phyloP scores from a whole-genome alignment of 2,888 invertebrate genomes.

The Chrysopilus asiliformis region DNA sequence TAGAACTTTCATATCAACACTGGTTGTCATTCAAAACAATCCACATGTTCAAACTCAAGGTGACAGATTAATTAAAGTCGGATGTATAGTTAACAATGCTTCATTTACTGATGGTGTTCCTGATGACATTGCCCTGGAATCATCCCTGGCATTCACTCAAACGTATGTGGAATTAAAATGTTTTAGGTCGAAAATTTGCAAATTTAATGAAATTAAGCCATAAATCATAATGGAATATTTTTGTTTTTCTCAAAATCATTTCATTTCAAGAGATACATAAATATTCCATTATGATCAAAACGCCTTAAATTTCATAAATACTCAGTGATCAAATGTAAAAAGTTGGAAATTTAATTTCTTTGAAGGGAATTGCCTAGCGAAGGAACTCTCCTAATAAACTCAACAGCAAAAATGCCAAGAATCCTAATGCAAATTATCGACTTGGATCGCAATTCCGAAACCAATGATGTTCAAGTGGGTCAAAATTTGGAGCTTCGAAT shows the following conservation, averaged over 20 bases:
- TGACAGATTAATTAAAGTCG: slow-evolving; percentile 67
- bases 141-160: slow-evolving; percentile 42
- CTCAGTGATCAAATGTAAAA: background rate
- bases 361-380: slow-evolving; percentile 35
- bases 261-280: too few species aligned
- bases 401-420: slow-evolving; percentile 28
- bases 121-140: slow-evolving; percentile 41
- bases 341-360: slow-evolving; percentile 10
- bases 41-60: slow-evolving; percentile 72
- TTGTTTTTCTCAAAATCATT: too few species aligned
- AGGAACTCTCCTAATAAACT: slow-evolving; percentile 30
- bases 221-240: too few species aligned
- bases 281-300: too few species aligned
- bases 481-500: slow-evolving; percentile 52
- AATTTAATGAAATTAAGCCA: background rate
- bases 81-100: slow-evolving; percentile 51
- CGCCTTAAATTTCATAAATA: too few species aligned
- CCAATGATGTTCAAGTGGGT: slow-evolving; percentile 52
- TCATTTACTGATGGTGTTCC: slow-evolving; percentile 27
- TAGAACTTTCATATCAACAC: slow-evolving; percentile 61
- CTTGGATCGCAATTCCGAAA: slow-evolving; percentile 41
- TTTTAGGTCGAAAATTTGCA: too few species aligned
- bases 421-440: slow-evolving; percentile 47
- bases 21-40: slow-evolving; percentile 72
- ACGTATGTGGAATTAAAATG: too few species aligned